These are phyloP conservation scores for Montipora cactus DNA, from an alignment of 64 coral and sea anemone species.

Conservation along the genomic window DNA sequence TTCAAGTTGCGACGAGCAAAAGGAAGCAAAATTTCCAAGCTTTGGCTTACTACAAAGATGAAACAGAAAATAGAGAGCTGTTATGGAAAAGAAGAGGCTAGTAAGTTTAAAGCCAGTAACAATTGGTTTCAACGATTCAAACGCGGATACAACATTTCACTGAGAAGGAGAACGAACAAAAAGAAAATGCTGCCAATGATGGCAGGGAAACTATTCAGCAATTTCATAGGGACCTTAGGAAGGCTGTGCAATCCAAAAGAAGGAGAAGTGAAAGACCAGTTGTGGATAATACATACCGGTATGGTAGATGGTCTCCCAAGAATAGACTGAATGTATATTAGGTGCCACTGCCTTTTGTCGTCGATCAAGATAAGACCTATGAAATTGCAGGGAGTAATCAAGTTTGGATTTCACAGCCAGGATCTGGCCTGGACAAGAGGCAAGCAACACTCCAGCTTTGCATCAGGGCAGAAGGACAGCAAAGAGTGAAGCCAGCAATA, in stretches of 20 bases:
- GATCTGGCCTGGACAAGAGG: not conserved
- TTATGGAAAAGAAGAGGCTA: not conserved
- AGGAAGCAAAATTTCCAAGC: not conserved
- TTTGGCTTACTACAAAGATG: not conserved
- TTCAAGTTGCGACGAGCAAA: not conserved
- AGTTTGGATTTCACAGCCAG: too few species aligned
- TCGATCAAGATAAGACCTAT: too few species aligned
- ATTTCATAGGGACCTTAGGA: slow-evolving; percentile 14
- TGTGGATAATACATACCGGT: too few species aligned
- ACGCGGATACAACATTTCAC: not conserved
- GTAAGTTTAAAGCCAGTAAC: not conserved
- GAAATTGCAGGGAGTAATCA: too few species aligned
- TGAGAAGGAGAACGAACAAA: too few species aligned
- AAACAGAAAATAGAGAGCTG: too few species aligned
- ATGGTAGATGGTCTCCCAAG: too few species aligned
- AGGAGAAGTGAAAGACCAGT: not conserved
- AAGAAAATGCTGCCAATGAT: not conserved
- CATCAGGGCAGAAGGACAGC: too few species aligned
- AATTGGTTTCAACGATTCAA: not conserved
- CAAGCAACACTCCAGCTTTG: too few species aligned
- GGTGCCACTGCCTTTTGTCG: too few species aligned
- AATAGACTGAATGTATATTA: not conserved
- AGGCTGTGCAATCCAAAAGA: slow-evolving; percentile 67
- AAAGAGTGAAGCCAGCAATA: too few species aligned
- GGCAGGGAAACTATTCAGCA: not conserved